Percentiles rank a stretch among this genome's conserved stretches.
Evolutionary conservation across 2,797 vertebrate species (phyloP).

Genomic region (Anniella stebbinsi): DNA sequence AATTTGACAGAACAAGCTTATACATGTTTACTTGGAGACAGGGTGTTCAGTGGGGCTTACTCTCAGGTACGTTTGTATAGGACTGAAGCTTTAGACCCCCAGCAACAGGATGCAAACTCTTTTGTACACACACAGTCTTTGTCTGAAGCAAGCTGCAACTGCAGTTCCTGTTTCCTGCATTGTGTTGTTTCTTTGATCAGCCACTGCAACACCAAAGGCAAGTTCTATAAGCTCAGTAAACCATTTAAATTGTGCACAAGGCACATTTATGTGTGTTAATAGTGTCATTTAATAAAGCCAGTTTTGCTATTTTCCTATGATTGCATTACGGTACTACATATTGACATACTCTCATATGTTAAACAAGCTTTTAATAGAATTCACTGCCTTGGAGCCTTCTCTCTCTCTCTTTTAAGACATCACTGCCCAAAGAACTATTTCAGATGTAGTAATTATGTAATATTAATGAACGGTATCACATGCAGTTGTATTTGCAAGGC

Average conservation of each 20-base stretch:
- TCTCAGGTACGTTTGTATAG: neutral
- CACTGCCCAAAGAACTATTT: conserved; percentile 72
- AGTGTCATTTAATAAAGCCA: conserved; percentile 68
- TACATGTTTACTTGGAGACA: neutral
- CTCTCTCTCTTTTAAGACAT: conserved; percentile 43
- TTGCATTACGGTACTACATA: conserved; percentile 65
- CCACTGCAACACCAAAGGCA: conserved; percentile 60
- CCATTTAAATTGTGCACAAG: conserved; percentile 70
- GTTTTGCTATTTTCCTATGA: conserved; percentile 58
- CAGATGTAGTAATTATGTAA: conserved; percentile 75
- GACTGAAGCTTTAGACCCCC: neutral
- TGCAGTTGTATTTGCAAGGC: conserved; percentile 62
- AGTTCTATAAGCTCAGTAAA: conserved; percentile 65
- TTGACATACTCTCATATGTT: conserved; percentile 64
- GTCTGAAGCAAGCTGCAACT: neutral
- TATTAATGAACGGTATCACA: conserved; percentile 74
- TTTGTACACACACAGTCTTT: conserved; percentile 5
- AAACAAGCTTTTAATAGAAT: conserved; percentile 76
- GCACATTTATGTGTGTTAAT: conserved; percentile 71
- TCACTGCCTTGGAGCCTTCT: conserved; percentile 63
- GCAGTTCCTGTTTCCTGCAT: conserved; percentile 20
- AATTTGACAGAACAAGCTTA: neutral
- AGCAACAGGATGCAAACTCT: neutral
- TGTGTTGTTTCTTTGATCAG: conserved; percentile 38
- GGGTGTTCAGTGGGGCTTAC: neutral